Base-by-base conservation (phyloP, 2,113 vertebrate species). In the Anhinga rufa region DNA sequence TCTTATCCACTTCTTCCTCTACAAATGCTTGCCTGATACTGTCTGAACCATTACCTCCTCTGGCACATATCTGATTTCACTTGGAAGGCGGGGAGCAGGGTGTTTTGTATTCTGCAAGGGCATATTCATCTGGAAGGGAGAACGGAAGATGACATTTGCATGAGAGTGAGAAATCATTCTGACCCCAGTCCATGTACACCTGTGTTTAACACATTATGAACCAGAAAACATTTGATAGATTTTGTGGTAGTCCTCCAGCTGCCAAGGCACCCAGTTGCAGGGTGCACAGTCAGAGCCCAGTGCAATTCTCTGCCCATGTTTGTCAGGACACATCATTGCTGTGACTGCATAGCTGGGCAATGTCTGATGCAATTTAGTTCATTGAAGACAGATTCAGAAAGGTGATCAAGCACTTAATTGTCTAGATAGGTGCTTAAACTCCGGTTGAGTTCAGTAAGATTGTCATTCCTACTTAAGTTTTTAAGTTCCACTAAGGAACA, bases 91-190 rank as follows among this genome's bases (percentile, higher is more conserved):
- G 12, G n/a, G 54, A 88, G 66, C 75, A 97, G 14, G 94, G 90
- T 46, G 94, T 85, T 79, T 77, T 96, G 81, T 98, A 98, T 78
- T 96, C 96, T 87, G 75, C 93, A 38, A 97, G 11, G 38, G 96
- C 97, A 70, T 96, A 97, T 80, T 98, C 98, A 95, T 98, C 98
- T 98, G 93, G 44, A 95, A 97, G 82, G 71, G 75, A 60, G 90
- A 91, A 95, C 90, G 31, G 40, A 93, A 81, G 66, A 68, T 72
- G 36, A 70, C 6, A 52, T 70, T 80, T 66, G 17, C 34, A 52
- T 70, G 26, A 89, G 38, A 76, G 28, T 17, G 25, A 82, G 71
- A 80, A 95, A 90, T 83, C 34, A n/a, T 62, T 84, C 60, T 61
- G 75, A 54, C 36, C 9, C 15, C 24, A 32, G 31, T 54, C 44